Percentiles rank a stretch among this genome's conserved stretches.
Conservation (phyloP, 2,888 invertebrate genomes). For the Ormia ochracea region DNA sequence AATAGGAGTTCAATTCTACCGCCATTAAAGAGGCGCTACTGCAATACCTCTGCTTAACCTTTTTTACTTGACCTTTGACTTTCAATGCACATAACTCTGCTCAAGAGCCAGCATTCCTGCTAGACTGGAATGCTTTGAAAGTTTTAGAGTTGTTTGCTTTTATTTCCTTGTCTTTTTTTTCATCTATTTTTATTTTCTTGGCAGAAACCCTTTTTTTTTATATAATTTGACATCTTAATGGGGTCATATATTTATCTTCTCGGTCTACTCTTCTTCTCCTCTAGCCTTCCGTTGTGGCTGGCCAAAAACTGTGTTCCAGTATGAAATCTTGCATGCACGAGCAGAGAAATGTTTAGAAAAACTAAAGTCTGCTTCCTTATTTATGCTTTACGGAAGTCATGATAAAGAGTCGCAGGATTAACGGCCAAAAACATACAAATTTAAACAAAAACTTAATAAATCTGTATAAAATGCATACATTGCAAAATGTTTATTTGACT, state of each 20-base stretch:
- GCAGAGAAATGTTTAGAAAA: neutral
- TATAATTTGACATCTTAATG: slow-evolving; percentile 47
- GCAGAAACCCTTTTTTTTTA: slow-evolving; percentile 20
- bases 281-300: neutral
- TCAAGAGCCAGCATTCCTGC: neutral
- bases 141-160: neutral
- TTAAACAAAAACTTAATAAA: slow-evolving; percentile 22
- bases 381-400: neutral
- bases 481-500: slow-evolving; percentile 48
- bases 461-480: slow-evolving; percentile 43
- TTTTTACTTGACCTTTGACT: slow-evolving; percentile 41
- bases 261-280: neutral
- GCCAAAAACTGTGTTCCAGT: neutral
- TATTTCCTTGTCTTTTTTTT: neutral
- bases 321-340: neutral
- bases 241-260: slow-evolving; percentile 35
- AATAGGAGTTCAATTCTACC: neutral
- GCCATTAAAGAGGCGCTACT: neutral
- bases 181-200: neutral
- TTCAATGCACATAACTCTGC: slow-evolving; percentile 25
- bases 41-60: slow-evolving; percentile 11
- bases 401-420: slow-evolving; percentile 15
- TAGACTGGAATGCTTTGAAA: neutral
- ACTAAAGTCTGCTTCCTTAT: neutral
- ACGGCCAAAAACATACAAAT: neutral